Evolutionary conservation across 1,140 invertebrate species (phyloP).

Genomic region (Pseudobourletiella spinata): DNA sequence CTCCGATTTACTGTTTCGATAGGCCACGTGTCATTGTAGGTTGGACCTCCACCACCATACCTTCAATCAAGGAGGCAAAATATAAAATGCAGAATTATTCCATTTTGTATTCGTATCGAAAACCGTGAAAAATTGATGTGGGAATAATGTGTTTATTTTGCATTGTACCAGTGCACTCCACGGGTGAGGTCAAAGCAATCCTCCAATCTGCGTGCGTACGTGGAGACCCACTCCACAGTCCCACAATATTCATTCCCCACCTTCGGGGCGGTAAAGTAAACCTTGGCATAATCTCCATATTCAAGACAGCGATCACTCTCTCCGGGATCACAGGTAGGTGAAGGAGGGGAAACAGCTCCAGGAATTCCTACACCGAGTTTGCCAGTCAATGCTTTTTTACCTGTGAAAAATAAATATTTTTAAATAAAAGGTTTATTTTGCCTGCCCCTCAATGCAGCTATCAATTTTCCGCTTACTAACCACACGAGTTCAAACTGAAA

Average conservation of each 20-base stretch:
- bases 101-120: too few relatives aligned
- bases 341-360: background rate
- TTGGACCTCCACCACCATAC: conserved; percentile 18
- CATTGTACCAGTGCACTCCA: conserved; percentile 6
- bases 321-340: background rate
- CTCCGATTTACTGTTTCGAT: conserved; percentile 37
- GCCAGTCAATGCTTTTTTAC: background rate
- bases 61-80: too few relatives aligned
- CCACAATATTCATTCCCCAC: background rate
- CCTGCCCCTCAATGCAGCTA: too few relatives aligned
- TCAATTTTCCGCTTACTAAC: too few relatives aligned
- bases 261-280: conserved; percentile 2
- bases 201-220: conserved; percentile 15
- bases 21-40: conserved; percentile 43
- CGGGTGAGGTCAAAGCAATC: conserved; percentile 7
- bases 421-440: too few relatives aligned
- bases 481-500: too few relatives aligned
- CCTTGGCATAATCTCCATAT: conserved; percentile 8
- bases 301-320: background rate
- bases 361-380: background rate
- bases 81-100: too few relatives aligned
- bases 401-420: too few relatives aligned
- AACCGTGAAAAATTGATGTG: too few relatives aligned
- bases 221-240: conserved; percentile 3
- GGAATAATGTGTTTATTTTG: too few relatives aligned